Base-by-base conservation (phyloP, 2,888 invertebrate genomes). In the Gibbula magus region DNA sequence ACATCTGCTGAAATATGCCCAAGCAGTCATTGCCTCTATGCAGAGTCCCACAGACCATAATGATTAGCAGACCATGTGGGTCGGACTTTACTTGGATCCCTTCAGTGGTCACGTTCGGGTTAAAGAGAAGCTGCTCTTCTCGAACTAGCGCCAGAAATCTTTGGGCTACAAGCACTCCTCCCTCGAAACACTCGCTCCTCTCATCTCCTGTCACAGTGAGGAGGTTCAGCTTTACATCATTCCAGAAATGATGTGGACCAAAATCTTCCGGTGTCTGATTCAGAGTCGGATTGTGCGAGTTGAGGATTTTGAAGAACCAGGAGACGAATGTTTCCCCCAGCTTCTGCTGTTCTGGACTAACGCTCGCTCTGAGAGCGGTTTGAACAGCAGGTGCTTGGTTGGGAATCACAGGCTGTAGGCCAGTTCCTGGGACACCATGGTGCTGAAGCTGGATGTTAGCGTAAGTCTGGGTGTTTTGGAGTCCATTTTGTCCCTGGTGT, bases 1-100 rank as follows among this genome's bases (percentile, higher is more conserved):
- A 95, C 67, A 94, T 93, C 87, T 95, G 95, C 88, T 95, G 95
- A 90, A 95, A 96, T 45, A 95, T 92, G 1, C 96, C 96, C 0
- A 95, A 94, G 84, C 94, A 94, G 39, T 86, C 78, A 75, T 92
- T 91, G 4, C 92, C 90, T 3, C 93, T 92, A 88, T 96, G 95
- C 51, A 96, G 88, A 0, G 95, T 95, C 22, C 96, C 96, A 92
- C 95, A 95, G 0, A 93, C 94, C 73, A 95, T 88, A 10, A 96
- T 94, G 73, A 95, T 88, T 0, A 95, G 94, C 67, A 95, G 91
- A 0, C 96, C 96, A 89, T 95, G 95, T 0, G 94, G 93, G 89
- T 95, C 94, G 83, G 94, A 93, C 82, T 94, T 93, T 3, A 95
- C 95, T 86, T 94, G 93, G 0, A 95, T 93, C 4, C 95, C 95